Evolutionary conservation across 2,888 invertebrate genomes (phyloP), one percentile per base, ranked within the genome.

Genomic region (Fragum whitleyi): DNA sequence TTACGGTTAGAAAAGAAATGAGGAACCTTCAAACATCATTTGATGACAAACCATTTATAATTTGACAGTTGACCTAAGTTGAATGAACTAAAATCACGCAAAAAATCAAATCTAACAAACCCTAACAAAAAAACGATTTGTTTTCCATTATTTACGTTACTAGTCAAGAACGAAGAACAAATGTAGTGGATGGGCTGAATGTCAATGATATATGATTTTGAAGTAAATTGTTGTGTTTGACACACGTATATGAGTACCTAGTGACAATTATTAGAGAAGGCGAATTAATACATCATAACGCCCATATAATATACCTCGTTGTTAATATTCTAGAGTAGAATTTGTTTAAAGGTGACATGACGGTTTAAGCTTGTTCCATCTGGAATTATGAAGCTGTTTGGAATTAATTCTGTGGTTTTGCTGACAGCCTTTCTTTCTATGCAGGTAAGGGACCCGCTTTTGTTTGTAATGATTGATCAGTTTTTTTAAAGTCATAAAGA

Each of bases 261-360:
- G 61, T 61, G 61, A 32, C 61, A 61, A 61, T 61, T 32, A 61
- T 61, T 28, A 26, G 61, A 32, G 61, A 32, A 23, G 19, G 28
- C n/a, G 61, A 11, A 61, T 61, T 29, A 61, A 61, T 61, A 61
- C 61, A 61, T 61, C 61, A 61, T 61, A 61, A 16, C 11, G 21
- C 6, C 29, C 32, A 32, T 61, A 32, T 19, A 29, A 32, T 32
- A 61, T 57, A 23, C 14, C 28, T 23, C 14, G 21, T 23, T 14
- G 6, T 61, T 61, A 32, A 11, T 61, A 26, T 61, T 61, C n/a
- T 14, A 9, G n/a, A 6, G 32, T 9, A n/a, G 3, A 7, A 61
- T 32, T 61, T 16, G 61, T 61, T 61, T n/a, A 19, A 57, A 19
- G 28, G 19, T 61, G 14, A 61, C 26, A 61, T 61, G 61, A 61